Evolutionary conservation across 2,888 invertebrate species (phyloP).

Genomic region (Siphlonurus alternatus): DNA sequence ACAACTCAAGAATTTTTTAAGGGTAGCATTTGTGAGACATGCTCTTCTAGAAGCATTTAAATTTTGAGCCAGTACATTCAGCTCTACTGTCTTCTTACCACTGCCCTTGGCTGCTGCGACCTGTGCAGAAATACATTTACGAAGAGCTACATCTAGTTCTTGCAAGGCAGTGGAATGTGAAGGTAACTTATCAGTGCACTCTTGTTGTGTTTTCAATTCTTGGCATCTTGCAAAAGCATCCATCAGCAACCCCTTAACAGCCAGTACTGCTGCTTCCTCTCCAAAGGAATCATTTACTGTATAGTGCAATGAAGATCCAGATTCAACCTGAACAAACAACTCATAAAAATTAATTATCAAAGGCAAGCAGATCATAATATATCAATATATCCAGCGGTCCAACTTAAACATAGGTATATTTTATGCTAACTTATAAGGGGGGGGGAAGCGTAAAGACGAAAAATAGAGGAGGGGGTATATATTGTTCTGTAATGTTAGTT

Average conservation of each 20-base stretch:
- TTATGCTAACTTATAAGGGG: too few relatives aligned
- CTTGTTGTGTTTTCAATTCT: not conserved
- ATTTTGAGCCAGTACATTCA: not conserved
- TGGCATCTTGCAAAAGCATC: too few relatives aligned
- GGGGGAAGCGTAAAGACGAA: too few relatives aligned
- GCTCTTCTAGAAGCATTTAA: not conserved
- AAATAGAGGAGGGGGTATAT: too few relatives aligned
- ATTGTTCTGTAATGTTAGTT: too few relatives aligned
- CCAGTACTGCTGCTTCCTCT: not conserved
- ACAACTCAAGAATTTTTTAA: not conserved
- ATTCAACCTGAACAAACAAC: too few relatives aligned
- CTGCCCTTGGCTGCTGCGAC: not conserved
- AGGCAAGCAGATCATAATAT: too few relatives aligned
- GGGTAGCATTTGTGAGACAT: not conserved
- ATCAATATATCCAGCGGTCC: too few relatives aligned
- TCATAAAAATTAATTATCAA: too few relatives aligned
- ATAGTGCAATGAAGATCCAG: too few relatives aligned
- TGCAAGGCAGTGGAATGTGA: not conserved
- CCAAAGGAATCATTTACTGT: not conserved
- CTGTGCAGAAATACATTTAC: not conserved
- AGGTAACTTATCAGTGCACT: not conserved
- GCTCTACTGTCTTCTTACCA: not conserved
- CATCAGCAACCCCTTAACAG: too few relatives aligned
- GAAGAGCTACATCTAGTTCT: not conserved
- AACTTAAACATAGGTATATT: too few relatives aligned